A percentile compares a stretch with the other conserved stretches of the same genome.
These are phyloP conservation scores for Dugesia japonica DNA, from an alignment of 2,888 invertebrate genomes.

Conservation along the genomic window DNA sequence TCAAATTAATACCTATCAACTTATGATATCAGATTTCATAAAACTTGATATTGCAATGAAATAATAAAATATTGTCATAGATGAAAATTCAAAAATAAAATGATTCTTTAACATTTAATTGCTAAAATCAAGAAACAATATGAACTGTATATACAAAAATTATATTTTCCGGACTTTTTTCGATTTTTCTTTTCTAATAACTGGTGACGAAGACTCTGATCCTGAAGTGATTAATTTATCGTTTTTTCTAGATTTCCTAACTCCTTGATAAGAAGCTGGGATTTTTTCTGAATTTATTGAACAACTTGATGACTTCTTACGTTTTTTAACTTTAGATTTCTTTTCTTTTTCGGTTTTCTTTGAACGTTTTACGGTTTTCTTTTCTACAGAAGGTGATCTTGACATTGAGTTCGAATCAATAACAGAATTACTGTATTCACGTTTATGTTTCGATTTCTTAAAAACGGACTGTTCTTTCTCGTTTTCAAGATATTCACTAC, in stretches of 20 bases:
- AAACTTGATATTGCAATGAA: neutral
- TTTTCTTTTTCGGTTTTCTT: too few relatives aligned
- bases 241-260: neutral
- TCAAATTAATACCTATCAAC: conserved; percentile 16
- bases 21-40: neutral
- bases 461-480: too few relatives aligned
- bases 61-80: neutral
- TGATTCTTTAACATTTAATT: neutral
- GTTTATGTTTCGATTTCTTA: too few relatives aligned
- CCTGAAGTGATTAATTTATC: neutral
- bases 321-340: neutral
- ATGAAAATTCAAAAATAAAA: neutral
- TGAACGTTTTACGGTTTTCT: neutral
- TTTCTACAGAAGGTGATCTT: neutral
- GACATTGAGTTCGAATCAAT: neutral
- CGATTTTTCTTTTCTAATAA: neutral
- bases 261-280: neutral
- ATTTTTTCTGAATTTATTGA: neutral
- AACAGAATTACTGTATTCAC: neutral
- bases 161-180: neutral
- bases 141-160: neutral
- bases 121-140: conserved; percentile 13
- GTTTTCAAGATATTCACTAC: too few relatives aligned
- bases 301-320: neutral
- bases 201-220: neutral